A percentile compares a stretch with the other conserved stretches of the same genome.
Conservation (phyloP, 2,113 vertebrate species). For the Eidolon helvum region DNA sequence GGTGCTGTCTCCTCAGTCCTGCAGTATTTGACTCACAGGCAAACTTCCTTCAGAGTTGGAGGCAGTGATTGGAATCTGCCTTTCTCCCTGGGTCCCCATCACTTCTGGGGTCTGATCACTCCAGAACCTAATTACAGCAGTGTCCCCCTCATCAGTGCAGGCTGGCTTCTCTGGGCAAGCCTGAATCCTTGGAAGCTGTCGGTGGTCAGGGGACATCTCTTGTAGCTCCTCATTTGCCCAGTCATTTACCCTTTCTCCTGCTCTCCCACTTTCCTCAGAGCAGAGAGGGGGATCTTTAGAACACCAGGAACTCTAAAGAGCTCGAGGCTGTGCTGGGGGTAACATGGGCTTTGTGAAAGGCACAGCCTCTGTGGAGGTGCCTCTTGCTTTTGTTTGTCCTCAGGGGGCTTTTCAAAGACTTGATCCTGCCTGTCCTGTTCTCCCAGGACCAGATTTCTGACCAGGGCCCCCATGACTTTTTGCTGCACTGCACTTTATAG, state of each 20-base stretch:
- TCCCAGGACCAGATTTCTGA: conserved; percentile 11
- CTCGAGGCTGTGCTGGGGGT: neutral
- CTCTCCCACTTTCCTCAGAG: neutral
- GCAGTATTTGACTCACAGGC: neutral
- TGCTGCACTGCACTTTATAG: neutral
- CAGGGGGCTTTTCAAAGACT: neutral
- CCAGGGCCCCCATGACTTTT: neutral
- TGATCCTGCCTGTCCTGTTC: neutral
- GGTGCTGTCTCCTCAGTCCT: neutral
- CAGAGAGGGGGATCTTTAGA: neutral
- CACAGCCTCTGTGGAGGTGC: neutral
- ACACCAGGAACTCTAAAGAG: neutral
- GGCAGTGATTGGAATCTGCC: neutral
- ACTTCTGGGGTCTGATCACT: neutral
- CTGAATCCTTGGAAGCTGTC: neutral
- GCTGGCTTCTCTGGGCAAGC: neutral
- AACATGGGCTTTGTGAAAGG: neutral
- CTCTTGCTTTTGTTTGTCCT: neutral
- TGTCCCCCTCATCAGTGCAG: neutral
- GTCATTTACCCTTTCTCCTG: neutral
- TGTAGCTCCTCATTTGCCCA: neutral
- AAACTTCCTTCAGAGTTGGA: neutral
- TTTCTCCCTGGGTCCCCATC: neutral
- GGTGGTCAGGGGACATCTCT: neutral
- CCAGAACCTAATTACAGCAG: neutral